Percentiles rank a stretch among this genome's conserved stretches.
phyloP scores from a whole-genome alignment of 2,888 invertebrate genomes.

The Tachina lurida region DNA sequence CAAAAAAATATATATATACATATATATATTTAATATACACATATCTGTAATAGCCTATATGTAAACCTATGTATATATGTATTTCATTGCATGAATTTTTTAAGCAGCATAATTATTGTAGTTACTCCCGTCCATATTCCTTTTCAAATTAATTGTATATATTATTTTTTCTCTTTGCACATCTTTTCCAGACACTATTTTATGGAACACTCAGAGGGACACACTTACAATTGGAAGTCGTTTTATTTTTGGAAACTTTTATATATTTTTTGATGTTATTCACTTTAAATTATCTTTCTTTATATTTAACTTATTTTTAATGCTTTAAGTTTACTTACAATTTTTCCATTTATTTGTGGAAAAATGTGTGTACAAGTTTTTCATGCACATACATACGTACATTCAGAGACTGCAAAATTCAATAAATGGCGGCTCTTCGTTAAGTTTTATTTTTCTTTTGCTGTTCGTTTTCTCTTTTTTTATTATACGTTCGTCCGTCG shows the following conservation, averaged over 20 bases:
- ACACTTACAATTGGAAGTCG: slow-evolving; percentile 45
- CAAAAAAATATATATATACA: background rate
- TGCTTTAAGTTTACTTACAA: slow-evolving; percentile 73
- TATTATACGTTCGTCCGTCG: slow-evolving; percentile 7
- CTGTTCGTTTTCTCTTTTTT: slow-evolving; percentile 37
- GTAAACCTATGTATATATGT: too few relatives aligned
- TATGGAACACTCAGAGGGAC: slow-evolving; percentile 39
- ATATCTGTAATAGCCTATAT: background rate
- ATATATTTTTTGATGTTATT: slow-evolving; percentile 37
- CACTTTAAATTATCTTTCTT: slow-evolving; percentile 21
- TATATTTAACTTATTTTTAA: slow-evolving; percentile 60
- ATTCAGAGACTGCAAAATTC: slow-evolving; percentile 73
- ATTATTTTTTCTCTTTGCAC: slow-evolving; percentile 40
- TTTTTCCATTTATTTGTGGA: slow-evolving; percentile 62
- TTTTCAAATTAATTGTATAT: background rate
- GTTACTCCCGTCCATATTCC: background rate
- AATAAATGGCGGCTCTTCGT: slow-evolving; percentile 72
- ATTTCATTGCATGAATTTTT: background rate
- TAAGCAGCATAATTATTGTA: slow-evolving; percentile 40
- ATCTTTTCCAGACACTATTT: slow-evolving; percentile 54
- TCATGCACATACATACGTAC: slow-evolving; percentile 73
- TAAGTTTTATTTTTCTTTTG: slow-evolving; percentile 57
- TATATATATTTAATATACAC: background rate
- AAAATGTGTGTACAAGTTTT: slow-evolving; percentile 77
- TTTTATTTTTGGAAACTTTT: slow-evolving; percentile 1